A percentile compares a stretch with the other conserved stretches of the same genome.
These are phyloP conservation scores for Ligdia adustata DNA, from an alignment of 2,888 invertebrate species.

Conservation along the genomic window DNA sequence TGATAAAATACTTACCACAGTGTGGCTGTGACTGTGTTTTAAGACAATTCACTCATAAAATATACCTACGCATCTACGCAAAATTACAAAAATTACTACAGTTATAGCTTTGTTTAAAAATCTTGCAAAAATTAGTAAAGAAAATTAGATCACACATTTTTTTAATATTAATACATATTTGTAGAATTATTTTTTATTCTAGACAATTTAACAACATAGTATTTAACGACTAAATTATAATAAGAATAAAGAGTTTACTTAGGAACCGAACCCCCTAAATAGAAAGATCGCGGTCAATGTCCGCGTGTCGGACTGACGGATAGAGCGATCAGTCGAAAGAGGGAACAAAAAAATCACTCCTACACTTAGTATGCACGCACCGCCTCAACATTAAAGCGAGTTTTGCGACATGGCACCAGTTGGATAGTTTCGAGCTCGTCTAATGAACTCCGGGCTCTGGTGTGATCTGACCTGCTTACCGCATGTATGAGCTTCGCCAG, in stretches of 20 bases:
- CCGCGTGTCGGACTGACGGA: conserved; percentile 67
- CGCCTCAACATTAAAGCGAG: conserved; percentile 69
- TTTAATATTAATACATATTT: too few species aligned
- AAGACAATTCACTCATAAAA: too few species aligned
- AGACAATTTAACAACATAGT: too few species aligned
- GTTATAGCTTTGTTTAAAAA: too few species aligned
- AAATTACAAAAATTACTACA: too few species aligned
- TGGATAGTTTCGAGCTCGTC: conserved; percentile 56
- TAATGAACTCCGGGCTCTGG: conserved; percentile 59
- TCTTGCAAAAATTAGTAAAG: too few species aligned
- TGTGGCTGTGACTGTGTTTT: too few species aligned
- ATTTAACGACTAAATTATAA: too few species aligned
- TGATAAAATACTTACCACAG: too few species aligned
- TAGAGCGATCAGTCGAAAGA: conserved; percentile 71
- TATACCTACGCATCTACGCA: too few species aligned
- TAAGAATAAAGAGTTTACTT: conserved; percentile 39
- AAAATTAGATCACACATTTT: too few species aligned
- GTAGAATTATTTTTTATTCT: too few species aligned
- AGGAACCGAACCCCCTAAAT: conserved; percentile 66
- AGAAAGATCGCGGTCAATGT: conserved; percentile 75
- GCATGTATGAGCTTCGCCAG: conserved; percentile 53
- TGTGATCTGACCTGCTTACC: conserved; percentile 56
- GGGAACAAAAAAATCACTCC: conserved; percentile 67
- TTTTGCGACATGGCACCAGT: conserved; percentile 59
- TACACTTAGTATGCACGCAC: conserved; percentile 56